phyloP scores from a whole-genome alignment of 2,888 invertebrate species.

The Acanthopleura granulata region DNA sequence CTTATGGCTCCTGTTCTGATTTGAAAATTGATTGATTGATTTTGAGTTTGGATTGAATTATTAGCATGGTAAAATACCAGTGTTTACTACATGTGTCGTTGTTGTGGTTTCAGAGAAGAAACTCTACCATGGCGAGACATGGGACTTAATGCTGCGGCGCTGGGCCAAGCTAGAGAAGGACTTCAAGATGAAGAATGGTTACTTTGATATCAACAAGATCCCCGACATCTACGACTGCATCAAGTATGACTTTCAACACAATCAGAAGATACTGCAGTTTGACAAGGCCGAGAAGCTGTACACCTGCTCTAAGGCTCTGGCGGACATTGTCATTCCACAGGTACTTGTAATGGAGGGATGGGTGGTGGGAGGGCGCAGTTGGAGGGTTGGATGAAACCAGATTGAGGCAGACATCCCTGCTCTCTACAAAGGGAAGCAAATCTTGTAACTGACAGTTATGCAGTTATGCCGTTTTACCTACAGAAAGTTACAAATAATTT shows the following conservation, averaged over 20 bases:
- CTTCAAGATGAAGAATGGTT: constrained; percentile 89
- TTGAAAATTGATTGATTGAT: too few species aligned
- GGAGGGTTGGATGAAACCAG: neutral
- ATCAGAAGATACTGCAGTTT: constrained; percentile 92
- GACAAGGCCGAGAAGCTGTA: constrained; percentile 74
- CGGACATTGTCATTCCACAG: constrained; percentile 99
- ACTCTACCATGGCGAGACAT: constrained; percentile 97
- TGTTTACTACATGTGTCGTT: too few species aligned
- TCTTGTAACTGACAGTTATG: too few species aligned
- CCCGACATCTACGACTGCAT: constrained; percentile 99
- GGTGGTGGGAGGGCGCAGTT: too few species aligned
- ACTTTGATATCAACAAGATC: constrained; percentile 97
- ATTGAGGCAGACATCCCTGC: neutral
- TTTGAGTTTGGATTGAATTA: too few species aligned
- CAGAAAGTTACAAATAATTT: too few species aligned
- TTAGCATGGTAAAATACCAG: too few species aligned
- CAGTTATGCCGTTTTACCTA: too few species aligned
- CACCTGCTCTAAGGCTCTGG: constrained; percentile 95
- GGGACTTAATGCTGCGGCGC: constrained; percentile 97
- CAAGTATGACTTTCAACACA: constrained; percentile 97
- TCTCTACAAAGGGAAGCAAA: too few species aligned
- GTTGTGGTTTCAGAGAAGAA: constrained; percentile 68
- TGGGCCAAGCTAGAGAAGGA: constrained; percentile 99
- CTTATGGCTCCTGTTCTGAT: too few species aligned
- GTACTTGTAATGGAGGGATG: constrained; percentile 71